Percentiles rank a stretch among this genome's conserved stretches.
Conservation (phyloP, 2,888 invertebrate species). For the Odontocerum albicorne region DNA sequence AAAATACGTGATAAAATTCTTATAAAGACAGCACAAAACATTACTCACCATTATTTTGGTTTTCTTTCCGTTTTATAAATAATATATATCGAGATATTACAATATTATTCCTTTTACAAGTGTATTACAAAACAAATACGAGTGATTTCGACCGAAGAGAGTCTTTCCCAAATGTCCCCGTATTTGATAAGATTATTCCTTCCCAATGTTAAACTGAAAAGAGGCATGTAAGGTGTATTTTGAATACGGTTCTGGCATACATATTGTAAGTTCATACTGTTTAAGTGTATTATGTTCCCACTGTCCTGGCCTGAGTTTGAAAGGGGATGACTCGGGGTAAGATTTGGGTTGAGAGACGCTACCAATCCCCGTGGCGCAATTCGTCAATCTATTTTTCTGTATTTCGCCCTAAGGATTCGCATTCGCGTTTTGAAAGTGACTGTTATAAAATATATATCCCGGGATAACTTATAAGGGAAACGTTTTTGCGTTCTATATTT, state of each 20-base stretch:
- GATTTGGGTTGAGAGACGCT: slow-evolving; percentile 10
- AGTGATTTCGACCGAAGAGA: too few relatives aligned
- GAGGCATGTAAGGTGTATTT: slow-evolving; percentile 21
- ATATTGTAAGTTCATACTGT: slow-evolving; percentile 18
- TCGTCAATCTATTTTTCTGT: slow-evolving; percentile 31
- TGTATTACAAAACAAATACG: too few relatives aligned
- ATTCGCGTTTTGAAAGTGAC: slow-evolving; percentile 26
- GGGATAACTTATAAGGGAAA: slow-evolving; percentile 19
- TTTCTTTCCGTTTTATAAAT: too few relatives aligned
- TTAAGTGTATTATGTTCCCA: slow-evolving; percentile 28
- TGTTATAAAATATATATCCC: slow-evolving; percentile 27
- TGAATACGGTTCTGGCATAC: slow-evolving; percentile 4
- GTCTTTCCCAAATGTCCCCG: too few relatives aligned
- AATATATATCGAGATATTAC: too few relatives aligned
- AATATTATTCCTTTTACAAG: too few relatives aligned
- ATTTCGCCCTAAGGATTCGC: slow-evolving; percentile 29
- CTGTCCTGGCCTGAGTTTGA: slow-evolving; percentile 3
- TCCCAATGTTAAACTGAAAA: slow-evolving; percentile 23
- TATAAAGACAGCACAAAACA: too few relatives aligned
- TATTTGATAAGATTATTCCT: slow-evolving; percentile 33
- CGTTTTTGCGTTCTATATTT: slow-evolving; percentile 9
- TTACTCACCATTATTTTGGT: too few relatives aligned
- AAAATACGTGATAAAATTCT: too few relatives aligned
- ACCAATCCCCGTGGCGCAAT: slow-evolving; percentile 28
- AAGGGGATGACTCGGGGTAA: slow-evolving; percentile 1